phyloP scores from a whole-genome alignment of 2,888 invertebrate species.

The Ligdia adustata region DNA sequence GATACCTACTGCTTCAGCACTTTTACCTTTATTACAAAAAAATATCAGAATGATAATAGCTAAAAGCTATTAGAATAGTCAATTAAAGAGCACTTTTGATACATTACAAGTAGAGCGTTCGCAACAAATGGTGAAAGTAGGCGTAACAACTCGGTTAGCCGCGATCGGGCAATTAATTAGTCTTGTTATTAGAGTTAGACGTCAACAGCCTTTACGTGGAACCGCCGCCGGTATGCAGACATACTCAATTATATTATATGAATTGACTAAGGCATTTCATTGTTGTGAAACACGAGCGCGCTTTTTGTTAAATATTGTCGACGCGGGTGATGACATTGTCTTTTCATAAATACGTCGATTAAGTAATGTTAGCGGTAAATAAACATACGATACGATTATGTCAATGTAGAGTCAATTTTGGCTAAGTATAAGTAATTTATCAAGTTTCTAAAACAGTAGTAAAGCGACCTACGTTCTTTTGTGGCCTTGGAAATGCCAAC shows the following conservation, averaged over 20 bases:
- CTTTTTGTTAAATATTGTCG: constrained; percentile 24
- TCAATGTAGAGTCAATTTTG: background rate
- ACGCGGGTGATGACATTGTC: constrained; percentile 23
- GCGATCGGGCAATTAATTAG: constrained; percentile 55
- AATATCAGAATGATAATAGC: no score
- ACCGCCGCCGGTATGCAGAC: constrained; percentile 39
- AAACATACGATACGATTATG: background rate
- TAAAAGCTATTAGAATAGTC: constrained; percentile 11
- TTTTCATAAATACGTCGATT: constrained; percentile 13
- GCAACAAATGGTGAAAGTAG: constrained; percentile 46
- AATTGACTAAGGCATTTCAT: constrained; percentile 41
- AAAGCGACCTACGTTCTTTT: no score
- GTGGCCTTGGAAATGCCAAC: background rate
- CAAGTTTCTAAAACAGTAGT: background rate
- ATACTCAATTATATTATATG: constrained; percentile 43
- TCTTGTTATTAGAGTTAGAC: constrained; percentile 32
- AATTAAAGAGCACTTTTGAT: constrained; percentile 47
- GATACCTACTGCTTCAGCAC: no score
- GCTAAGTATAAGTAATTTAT: background rate
- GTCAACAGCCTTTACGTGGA: constrained; percentile 33
- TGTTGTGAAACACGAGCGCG: constrained; percentile 40
- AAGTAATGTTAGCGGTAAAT: background rate
- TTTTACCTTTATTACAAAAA: no score
- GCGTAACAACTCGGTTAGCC: constrained; percentile 48
- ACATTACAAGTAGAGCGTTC: constrained; percentile 43